These are phyloP conservation scores for Agonopterix heracliana DNA, from an alignment of 2,888 invertebrate genomes.

Conservation along the genomic window DNA sequence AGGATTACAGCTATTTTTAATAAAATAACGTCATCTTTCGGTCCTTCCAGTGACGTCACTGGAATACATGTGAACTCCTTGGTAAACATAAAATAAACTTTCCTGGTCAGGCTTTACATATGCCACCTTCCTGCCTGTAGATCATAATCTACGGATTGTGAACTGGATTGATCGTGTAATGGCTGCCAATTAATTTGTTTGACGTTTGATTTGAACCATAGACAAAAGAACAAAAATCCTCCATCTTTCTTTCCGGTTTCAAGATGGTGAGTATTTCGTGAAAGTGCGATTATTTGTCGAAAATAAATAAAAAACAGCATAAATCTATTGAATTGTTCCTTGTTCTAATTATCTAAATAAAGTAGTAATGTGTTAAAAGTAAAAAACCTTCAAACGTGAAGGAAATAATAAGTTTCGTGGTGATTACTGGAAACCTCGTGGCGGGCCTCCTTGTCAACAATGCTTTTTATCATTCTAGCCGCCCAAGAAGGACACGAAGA, in stretches of 20 bases:
- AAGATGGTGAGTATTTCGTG: conserved; percentile 65
- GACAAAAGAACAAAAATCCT: conserved; percentile 23
- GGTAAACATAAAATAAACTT: too few species aligned
- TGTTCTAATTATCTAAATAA: neutral
- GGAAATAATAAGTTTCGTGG: neutral
- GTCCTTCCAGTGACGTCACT: too few species aligned
- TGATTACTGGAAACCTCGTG: conserved; percentile 48
- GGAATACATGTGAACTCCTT: too few species aligned
- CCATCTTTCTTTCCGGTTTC: conserved; percentile 60
- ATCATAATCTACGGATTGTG: too few species aligned
- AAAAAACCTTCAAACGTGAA: neutral
- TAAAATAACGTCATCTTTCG: too few species aligned
- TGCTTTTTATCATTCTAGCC: conserved; percentile 79
- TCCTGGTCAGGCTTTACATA: too few species aligned
- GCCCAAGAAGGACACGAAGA: conserved; percentile 95
- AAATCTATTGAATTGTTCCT: neutral
- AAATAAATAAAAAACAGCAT: neutral
- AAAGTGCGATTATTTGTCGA: conserved; percentile 8
- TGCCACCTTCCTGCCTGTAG: too few species aligned
- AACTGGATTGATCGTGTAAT: too few species aligned
- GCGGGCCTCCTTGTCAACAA: conserved; percentile 37
- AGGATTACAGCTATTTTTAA: too few species aligned
- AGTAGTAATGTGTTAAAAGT: neutral
- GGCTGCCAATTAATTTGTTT: too few species aligned
- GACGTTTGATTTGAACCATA: conserved; percentile 18